These are phyloP conservation scores for Antheraea mylitta DNA, from an alignment of 1,140 invertebrate genomes.

Conservation along the genomic window DNA sequence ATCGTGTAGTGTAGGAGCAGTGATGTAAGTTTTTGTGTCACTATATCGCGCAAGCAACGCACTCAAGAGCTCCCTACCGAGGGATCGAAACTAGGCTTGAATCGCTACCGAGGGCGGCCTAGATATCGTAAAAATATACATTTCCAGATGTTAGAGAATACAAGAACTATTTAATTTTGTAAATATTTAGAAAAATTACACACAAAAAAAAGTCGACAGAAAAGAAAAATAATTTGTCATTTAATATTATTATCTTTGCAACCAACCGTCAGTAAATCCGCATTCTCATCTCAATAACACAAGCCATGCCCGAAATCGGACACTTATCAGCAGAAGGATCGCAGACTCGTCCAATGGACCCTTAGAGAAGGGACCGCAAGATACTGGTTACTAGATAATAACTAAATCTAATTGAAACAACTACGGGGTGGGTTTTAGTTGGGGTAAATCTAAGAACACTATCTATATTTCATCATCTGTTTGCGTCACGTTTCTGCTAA, in stretches of 20 bases:
- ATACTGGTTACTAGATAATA: conserved; percentile 19
- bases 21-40: no score
- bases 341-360: conserved; percentile 15
- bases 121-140: no score
- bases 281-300: conserved; percentile 9
- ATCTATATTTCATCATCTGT: neutral
- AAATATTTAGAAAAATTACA: no score
- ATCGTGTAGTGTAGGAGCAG: no score
- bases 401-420: conserved; percentile 25
- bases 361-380: conserved; percentile 10
- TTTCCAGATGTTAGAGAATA: no score
- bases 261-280: conserved; percentile 5
- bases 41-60: no score
- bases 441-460: neutral
- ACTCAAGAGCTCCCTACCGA: no score
- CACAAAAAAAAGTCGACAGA: neutral
- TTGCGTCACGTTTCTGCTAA: neutral
- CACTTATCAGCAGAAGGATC: conserved; percentile 18
- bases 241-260: neutral
- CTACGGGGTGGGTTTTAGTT: conserved; percentile 2
- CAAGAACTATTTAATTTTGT: no score
- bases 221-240: conserved; percentile 1
- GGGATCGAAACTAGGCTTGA: no score
- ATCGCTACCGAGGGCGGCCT: no score
- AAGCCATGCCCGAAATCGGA: conserved; percentile 3